Base-by-base conservation (phyloP, 2,797 vertebrate species). In the Eospalax fontanierii region DNA sequence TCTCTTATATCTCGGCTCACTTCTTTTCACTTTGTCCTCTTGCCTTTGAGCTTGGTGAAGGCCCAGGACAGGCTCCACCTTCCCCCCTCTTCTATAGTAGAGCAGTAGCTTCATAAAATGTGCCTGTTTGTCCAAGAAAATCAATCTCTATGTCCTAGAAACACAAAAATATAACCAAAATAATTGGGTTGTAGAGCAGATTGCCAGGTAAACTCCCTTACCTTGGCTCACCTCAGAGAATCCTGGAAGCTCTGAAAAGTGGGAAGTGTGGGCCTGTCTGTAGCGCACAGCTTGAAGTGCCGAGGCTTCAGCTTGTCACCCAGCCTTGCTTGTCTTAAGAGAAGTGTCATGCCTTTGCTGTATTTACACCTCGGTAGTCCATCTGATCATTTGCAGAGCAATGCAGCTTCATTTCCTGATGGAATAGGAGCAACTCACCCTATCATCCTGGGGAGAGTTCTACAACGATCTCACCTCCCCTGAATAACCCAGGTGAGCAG, bases 281-380 rank as follows among this genome's bases (percentile, higher is more conserved):
- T 16, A 30, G 3, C 74, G 30, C 70, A 35, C 16, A 28, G 71
- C 50, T 14, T 65, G 74, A 71, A 57, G 33, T 12, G 63, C 89
- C 61, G 9, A 22, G 21, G 35, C 65, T 61, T 73, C 26, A 15
- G 19, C 14, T 6, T 8, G 19, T 50, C 11, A 65, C n/a, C 59
- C 33, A 0, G 83, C 10, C 75, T 43, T 21, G 2, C 28, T 26
- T 40, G 8, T 75, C 35, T 63, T 43, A 33, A 91, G 71, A 88
- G 35, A 43, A 71, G 73, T 24, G 1, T 0, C 28, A 9, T 70
- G 26, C 6, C 40, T 82, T 87, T 54, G n/a, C 14, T 40, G 0
- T 8, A 26, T 14, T 79, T 10, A 24, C 0, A 0, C n/a, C 24
- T 40, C 14, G 33, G 54, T 33, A 0, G 10, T 35, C 28, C 14